Percentiles rank a stretch among this genome's conserved stretches.
Conservation (phyloP, 2,797 vertebrate genomes). For the Holocentrus rufus region DNA sequence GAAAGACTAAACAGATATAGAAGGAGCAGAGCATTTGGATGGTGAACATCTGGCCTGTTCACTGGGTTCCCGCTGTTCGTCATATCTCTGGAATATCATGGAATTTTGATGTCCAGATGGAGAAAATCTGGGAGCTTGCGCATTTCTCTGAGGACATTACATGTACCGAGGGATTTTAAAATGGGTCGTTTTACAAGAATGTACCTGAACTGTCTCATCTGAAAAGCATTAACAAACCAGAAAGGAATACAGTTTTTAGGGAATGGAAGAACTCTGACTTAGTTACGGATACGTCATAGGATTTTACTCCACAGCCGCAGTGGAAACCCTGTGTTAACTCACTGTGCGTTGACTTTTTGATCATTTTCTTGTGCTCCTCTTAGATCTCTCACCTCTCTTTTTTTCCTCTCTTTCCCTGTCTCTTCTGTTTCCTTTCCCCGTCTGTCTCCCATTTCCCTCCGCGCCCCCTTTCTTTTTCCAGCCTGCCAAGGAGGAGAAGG, state of each 20-base stretch:
- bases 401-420: not conserved
- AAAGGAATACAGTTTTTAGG: too few species aligned
- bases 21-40: too few species aligned
- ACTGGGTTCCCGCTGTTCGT: too few species aligned
- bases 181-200: not conserved
- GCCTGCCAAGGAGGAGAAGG: constrained; percentile 82
- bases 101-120: not conserved
- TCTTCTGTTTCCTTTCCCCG: not conserved
- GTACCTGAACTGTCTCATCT: not conserved
- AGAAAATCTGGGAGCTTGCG: not conserved
- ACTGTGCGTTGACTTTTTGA: not conserved
- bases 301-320: too few species aligned
- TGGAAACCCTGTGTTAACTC: not conserved
- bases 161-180: not conserved
- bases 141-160: not conserved
- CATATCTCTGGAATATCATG: not conserved
- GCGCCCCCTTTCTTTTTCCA: constrained; percentile 58
- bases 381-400: too few species aligned
- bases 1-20: too few species aligned
- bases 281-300: too few species aligned
- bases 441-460: not conserved
- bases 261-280: too few species aligned
- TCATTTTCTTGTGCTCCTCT: not conserved
- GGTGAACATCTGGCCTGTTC: too few species aligned
- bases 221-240: too few species aligned